Conservation (phyloP, 2,797 vertebrate genomes). For the Monodelphis domestica region DNA sequence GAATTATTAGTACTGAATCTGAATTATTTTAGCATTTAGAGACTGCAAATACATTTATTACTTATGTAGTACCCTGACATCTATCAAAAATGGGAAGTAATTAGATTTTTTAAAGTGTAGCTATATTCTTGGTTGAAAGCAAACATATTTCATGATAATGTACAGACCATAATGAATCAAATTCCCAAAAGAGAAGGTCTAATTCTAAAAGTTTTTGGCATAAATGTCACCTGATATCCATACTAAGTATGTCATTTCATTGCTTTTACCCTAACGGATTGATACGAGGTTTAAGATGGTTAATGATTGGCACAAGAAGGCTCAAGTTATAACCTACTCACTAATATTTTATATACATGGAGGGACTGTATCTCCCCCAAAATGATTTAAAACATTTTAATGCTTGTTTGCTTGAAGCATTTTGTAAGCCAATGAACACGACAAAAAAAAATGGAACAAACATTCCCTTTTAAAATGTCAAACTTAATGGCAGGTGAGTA, state of each 20-base stretch:
- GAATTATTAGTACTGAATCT: not conserved
- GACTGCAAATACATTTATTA: not conserved
- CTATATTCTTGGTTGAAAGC: not conserved
- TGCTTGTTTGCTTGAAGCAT: conserved; percentile 9
- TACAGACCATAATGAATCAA: not conserved
- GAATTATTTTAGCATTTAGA: conserved; percentile 10
- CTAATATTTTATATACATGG: not conserved
- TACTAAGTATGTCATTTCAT: not conserved
- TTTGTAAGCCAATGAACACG: conserved; percentile 24
- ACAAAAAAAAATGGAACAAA: not conserved
- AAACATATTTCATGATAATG: not conserved
- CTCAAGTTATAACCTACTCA: not conserved
- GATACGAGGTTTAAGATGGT: not conserved
- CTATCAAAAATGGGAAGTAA: not conserved
- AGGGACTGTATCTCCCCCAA: not conserved
- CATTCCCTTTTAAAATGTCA: conserved; percentile 5
- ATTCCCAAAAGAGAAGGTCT: not conserved
- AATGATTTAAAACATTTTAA: not conserved
- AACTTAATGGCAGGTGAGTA: conserved; percentile 22
- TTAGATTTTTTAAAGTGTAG: not conserved
- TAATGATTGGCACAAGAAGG: not conserved
- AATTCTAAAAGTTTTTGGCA: not conserved
- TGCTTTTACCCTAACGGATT: not conserved
- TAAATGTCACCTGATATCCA: not conserved
- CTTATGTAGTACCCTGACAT: not conserved